Evolutionary conservation across 2,888 invertebrate genomes (phyloP).

Genomic region (Saturnia pavonia): DNA sequence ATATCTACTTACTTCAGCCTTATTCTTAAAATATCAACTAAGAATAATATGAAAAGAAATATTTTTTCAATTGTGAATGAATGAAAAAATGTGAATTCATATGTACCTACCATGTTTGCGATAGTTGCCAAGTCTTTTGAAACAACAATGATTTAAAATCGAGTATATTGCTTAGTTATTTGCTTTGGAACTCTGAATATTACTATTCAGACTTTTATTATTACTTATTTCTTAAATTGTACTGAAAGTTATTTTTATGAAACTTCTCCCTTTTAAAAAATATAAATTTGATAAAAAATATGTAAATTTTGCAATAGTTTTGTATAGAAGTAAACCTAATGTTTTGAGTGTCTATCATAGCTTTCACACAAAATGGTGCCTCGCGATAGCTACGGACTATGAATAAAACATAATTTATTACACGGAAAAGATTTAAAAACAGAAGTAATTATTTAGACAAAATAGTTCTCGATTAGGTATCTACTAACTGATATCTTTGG

Average conservation of each 20-base stretch:
- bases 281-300: background rate
- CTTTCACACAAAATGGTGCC: no score
- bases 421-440: no score
- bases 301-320: no score
- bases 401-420: no score
- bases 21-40: no score
- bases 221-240: background rate
- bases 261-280: background rate
- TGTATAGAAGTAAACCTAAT: no score
- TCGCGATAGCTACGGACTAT: no score
- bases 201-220: background rate
- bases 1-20: no score
- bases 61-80: no score
- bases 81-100: background rate
- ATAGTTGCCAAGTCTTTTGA: background rate
- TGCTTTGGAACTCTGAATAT: background rate
- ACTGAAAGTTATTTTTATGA: background rate
- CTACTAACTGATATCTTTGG: no score
- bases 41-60: no score
- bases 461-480: background rate
- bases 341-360: no score
- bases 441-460: background rate
- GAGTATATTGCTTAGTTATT: background rate
- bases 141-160: background rate
- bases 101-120: background rate